These are phyloP conservation scores for Hemithea aestivaria DNA, from an alignment of 2,888 invertebrate species.

Conservation along the genomic window DNA sequence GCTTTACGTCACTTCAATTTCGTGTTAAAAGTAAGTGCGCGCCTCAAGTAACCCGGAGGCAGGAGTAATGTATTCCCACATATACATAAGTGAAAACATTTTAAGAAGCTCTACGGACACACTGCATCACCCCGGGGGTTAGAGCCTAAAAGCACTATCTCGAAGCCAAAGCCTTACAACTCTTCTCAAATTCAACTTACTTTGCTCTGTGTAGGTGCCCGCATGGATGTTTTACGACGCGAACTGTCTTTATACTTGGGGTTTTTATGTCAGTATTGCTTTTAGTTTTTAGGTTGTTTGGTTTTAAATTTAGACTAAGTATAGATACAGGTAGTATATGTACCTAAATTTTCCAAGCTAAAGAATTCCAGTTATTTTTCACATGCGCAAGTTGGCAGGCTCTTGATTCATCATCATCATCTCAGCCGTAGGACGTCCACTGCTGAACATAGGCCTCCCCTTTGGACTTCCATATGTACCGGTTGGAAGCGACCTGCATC, in stretches of 20 bases:
- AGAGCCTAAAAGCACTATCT: conserved; percentile 80
- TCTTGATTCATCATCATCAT: too few species aligned
- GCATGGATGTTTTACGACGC: conserved; percentile 47
- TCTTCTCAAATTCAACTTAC: conserved; percentile 79
- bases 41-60: conserved; percentile 73
- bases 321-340: too few species aligned
- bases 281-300: too few species aligned
- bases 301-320: too few species aligned
- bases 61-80: conserved; percentile 77
- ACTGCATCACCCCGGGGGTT: conserved; percentile 78
- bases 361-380: too few species aligned
- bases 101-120: conserved; percentile 77
- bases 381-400: too few species aligned
- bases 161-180: conserved; percentile 78
- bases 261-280: too few species aligned
- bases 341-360: too few species aligned
- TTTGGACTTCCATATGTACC: too few species aligned
- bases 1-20: conserved; percentile 77
- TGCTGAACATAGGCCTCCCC: too few species aligned
- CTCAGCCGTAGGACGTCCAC: too few species aligned
- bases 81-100: conserved; percentile 79
- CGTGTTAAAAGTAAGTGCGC: conserved; percentile 75
- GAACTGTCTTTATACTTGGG: conserved; percentile 47
- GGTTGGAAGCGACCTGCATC: too few species aligned
- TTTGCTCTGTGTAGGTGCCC: conserved; percentile 71